Conservation (phyloP, 2,113 vertebrate species). For the Aegypius monachus region DNA sequence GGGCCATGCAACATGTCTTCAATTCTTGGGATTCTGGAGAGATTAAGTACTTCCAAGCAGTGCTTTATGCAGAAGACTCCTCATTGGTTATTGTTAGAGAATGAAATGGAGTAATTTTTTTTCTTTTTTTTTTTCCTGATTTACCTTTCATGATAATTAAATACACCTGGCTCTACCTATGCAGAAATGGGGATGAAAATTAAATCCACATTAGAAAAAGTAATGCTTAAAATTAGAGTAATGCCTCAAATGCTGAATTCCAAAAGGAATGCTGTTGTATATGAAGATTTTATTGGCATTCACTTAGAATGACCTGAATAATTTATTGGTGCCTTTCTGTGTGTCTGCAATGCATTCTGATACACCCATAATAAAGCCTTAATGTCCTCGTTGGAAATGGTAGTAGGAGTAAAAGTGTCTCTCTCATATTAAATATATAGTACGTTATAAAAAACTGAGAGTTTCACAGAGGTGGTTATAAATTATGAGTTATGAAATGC, state of each 20-base stretch:
- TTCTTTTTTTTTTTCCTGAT: not conserved
- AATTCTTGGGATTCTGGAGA: not conserved
- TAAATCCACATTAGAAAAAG: not conserved
- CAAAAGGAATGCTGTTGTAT: not conserved
- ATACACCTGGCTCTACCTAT: not conserved
- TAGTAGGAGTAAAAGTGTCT: not conserved
- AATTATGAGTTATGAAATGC: constrained; percentile 9
- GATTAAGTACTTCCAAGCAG: not conserved
- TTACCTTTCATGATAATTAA: not conserved
- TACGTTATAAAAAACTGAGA: not conserved
- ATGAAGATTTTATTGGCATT: constrained; percentile 2
- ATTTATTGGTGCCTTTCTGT: constrained; percentile 11
- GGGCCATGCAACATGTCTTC: not conserved
- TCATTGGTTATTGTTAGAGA: not conserved
- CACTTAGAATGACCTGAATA: constrained; percentile 4
- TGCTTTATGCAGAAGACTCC: not conserved
- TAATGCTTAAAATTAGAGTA: not conserved
- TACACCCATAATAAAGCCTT: not conserved
- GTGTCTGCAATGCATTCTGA: not conserved
- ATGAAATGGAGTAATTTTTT: not conserved
- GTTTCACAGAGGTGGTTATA: not conserved
- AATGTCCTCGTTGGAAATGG: not conserved
- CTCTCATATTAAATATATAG: constrained; percentile 23
- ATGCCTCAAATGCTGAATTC: not conserved
- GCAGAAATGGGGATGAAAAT: not conserved